Conservation (phyloP, 2,113 vertebrate species). For the Larimichthys crocea region DNA sequence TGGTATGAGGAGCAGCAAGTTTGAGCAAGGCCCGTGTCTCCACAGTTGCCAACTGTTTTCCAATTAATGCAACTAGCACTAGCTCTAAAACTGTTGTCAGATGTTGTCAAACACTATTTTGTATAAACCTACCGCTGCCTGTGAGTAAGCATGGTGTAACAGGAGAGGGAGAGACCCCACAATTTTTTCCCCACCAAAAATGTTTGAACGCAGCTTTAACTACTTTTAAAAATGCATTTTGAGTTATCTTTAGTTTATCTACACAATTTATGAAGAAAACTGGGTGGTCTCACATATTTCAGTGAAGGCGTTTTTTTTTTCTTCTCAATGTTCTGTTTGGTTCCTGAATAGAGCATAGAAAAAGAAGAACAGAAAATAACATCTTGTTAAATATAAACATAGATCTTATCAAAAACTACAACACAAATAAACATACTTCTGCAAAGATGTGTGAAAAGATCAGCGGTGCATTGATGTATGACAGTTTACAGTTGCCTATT, state of each 20-base stretch:
- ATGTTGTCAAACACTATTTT: too few relatives aligned
- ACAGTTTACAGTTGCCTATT: not conserved
- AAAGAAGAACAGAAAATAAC: slow-evolving; percentile 11
- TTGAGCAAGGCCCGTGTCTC: too few relatives aligned
- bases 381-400: not conserved
- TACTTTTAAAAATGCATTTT: not conserved
- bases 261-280: too few relatives aligned
- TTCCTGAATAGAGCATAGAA: not conserved
- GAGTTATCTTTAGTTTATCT: not conserved
- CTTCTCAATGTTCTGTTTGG: not conserved
- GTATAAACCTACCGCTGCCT: too few relatives aligned
- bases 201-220: not conserved
- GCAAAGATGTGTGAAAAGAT: too few relatives aligned
- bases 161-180: too few relatives aligned
- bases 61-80: too few relatives aligned
- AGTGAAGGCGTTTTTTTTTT: not conserved
- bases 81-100: too few relatives aligned
- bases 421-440: not conserved
- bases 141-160: too few relatives aligned
- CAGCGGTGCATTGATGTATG: not conserved
- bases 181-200: not conserved
- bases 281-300: not conserved
- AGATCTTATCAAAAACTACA: not conserved
- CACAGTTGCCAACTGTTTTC: too few relatives aligned
- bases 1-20: too few relatives aligned